Percentiles rank a stretch among this genome's conserved stretches.
These are phyloP conservation scores for Grapholita molesta DNA, from an alignment of 1,140 invertebrate species.

Conservation along the genomic window DNA sequence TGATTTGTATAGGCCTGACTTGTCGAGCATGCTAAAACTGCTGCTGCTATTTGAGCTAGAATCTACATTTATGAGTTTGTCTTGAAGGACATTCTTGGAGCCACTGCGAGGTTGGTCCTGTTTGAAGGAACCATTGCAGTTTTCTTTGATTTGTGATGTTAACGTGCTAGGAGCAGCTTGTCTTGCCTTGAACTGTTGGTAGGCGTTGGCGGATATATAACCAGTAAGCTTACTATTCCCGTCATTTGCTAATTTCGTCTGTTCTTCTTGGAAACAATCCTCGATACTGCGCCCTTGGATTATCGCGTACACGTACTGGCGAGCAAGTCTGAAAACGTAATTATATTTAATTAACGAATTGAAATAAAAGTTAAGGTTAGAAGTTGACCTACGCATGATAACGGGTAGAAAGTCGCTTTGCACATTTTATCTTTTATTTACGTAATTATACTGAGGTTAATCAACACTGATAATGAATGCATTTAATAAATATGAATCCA, in stretches of 20 bases:
- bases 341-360: neutral
- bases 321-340: conserved; percentile 75
- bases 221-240: conserved; percentile 54
- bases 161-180: conserved; percentile 37
- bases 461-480: neutral
- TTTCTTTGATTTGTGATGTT: conserved; percentile 68
- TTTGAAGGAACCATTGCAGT: conserved; percentile 46
- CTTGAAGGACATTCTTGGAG: conserved; percentile 71
- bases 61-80: conserved; percentile 74
- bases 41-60: conserved; percentile 59
- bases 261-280: conserved; percentile 77
- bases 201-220: conserved; percentile 64
- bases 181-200: conserved; percentile 51
- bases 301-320: conserved; percentile 80
- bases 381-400: neutral
- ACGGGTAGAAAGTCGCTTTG: neutral
- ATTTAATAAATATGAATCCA: conserved; percentile 20
- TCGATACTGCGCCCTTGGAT: conserved; percentile 80
- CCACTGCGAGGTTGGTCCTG: conserved; percentile 49
- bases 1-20: conserved; percentile 52
- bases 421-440: neutral
- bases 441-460: neutral
- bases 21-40: conserved; percentile 48
- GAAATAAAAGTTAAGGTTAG: neutral
- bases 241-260: conserved; percentile 53